phyloP scores from a whole-genome alignment of 2,113 vertebrate genomes.

The Telmatochromis sp. region DNA sequence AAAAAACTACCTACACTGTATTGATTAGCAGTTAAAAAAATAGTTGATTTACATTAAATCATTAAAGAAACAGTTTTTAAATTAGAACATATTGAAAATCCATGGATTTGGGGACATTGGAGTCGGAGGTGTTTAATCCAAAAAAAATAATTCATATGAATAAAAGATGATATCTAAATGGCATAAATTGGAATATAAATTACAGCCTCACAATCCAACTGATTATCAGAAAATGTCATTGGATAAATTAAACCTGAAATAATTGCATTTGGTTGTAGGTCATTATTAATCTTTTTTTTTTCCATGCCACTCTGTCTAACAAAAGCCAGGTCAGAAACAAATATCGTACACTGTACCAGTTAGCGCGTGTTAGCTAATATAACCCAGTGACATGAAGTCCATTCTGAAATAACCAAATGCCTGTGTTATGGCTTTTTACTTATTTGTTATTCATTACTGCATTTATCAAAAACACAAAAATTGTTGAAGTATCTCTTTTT shows the following conservation, averaged over 20 bases:
- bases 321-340: neutral
- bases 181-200: neutral
- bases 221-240: neutral
- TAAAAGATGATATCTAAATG: neutral
- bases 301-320: neutral
- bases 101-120: neutral
- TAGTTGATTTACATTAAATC: neutral
- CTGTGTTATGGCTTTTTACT: neutral
- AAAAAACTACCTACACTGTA: neutral
- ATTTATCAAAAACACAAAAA: neutral
- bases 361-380: neutral
- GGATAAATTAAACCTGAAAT: neutral
- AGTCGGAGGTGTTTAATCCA: neutral
- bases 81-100: neutral
- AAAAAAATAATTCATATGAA: neutral
- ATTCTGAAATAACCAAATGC: neutral
- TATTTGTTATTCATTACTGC: neutral
- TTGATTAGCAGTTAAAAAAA: neutral
- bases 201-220: neutral
- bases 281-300: neutral
- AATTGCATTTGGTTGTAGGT: neutral
- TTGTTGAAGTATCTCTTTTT: neutral
- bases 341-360: neutral
- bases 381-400: neutral
- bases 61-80: neutral